phyloP scores from a whole-genome alignment of 2,888 invertebrate species.

The Capitulum mitella region DNA sequence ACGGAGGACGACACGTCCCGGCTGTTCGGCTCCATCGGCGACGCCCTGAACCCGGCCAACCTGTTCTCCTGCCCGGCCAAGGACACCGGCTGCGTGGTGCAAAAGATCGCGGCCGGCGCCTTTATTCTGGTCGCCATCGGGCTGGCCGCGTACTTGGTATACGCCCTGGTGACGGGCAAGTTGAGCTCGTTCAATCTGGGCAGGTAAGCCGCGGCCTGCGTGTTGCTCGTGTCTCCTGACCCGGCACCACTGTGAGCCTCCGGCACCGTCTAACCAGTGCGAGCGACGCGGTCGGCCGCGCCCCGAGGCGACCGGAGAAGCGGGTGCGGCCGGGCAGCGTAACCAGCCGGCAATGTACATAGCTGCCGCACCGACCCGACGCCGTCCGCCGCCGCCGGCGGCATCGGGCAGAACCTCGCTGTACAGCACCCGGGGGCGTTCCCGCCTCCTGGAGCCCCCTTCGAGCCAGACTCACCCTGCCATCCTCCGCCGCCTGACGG shows the following conservation, averaged over 20 bases:
- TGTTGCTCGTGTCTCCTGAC: neutral
- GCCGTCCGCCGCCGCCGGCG: neutral
- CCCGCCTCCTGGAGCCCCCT: too few relatives aligned
- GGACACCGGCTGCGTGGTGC: neutral
- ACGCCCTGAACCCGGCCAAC: neutral
- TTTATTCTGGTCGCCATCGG: neutral
- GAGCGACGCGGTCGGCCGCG: neutral
- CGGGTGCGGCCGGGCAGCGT: too few relatives aligned
- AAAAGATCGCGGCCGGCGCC: neutral
- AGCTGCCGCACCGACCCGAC: neutral
- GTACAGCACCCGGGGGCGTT: neutral
- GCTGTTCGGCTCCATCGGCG: neutral
- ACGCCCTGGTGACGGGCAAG: neutral
- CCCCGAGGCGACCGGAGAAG: too few relatives aligned
- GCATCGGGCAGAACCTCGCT: neutral
- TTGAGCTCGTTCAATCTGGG: neutral
- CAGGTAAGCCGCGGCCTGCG: neutral
- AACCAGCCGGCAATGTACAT: conserved; percentile 3
- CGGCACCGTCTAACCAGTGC: neutral
- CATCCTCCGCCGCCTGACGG: neutral
- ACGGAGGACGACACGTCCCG: neutral
- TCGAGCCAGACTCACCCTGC: too few relatives aligned
- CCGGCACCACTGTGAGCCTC: neutral
- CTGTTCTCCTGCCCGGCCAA: neutral
- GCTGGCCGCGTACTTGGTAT: neutral